Conservation (phyloP, 2,888 invertebrate genomes). For the Amphimallon solstitiale region DNA sequence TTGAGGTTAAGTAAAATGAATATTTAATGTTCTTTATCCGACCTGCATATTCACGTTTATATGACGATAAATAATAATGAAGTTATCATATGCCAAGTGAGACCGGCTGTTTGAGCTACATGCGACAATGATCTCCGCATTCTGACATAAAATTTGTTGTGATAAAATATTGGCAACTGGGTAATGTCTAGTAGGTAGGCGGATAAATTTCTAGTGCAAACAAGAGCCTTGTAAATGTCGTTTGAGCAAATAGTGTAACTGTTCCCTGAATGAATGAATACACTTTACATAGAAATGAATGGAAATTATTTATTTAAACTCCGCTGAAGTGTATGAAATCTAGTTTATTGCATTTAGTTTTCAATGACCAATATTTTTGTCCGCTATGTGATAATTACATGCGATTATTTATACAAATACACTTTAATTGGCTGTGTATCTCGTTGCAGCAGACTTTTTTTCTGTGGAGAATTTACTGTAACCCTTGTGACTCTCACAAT, state of each 20-base stretch:
- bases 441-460: no score
- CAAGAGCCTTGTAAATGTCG: background rate
- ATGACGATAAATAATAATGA: no score
- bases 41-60: no score
- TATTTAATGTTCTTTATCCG: no score
- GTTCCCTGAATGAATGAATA: constrained; percentile 18
- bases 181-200: constrained; percentile 9
- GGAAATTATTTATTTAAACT: constrained; percentile 25
- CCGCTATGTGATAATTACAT: constrained; percentile 17
- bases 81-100: no score
- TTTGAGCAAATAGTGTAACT: constrained; percentile 20
- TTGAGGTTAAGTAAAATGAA: no score
- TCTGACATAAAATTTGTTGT: background rate
- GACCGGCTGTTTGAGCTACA: no score
- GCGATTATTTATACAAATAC: constrained; percentile 6
- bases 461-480: no score
- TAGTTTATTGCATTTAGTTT: constrained; percentile 20
- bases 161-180: constrained; percentile 4
- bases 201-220: constrained; percentile 19
- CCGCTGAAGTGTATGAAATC: constrained; percentile 16
- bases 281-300: constrained; percentile 14
- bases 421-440: background rate
- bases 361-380: constrained; percentile 15
- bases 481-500: no score
- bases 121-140: no score